Percentiles rank a stretch among this genome's conserved stretches.
These are phyloP conservation scores for Drosophila mulleri DNA, from an alignment of 2,888 invertebrate genomes.

Conservation along the genomic window DNA sequence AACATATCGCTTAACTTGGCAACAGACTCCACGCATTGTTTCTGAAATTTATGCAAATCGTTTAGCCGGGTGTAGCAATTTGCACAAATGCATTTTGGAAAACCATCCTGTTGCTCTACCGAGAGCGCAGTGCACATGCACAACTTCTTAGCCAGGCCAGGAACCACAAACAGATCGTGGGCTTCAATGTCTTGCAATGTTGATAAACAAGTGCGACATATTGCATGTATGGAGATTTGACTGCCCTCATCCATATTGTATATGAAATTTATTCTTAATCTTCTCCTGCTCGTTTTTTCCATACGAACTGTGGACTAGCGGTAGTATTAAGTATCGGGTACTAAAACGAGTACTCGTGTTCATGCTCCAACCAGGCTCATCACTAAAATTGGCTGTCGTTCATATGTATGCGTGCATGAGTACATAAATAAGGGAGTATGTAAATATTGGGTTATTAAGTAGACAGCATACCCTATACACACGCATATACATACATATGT, in stretches of 20 bases:
- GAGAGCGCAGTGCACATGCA: constrained; percentile 79
- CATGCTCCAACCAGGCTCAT: constrained; percentile 13
- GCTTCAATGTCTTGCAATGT: constrained; percentile 56
- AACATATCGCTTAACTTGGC: constrained; percentile 74
- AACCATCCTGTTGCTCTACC: constrained; percentile 80
- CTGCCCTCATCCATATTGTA: constrained; percentile 47
- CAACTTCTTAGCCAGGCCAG: constrained; percentile 80
- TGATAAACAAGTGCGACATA: constrained; percentile 82
- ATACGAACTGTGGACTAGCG: neutral
- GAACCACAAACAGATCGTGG: constrained; percentile 74
- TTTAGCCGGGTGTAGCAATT: constrained; percentile 74
- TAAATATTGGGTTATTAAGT: constrained; percentile 5
- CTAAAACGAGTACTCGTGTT: constrained; percentile 18
- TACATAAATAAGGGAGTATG: constrained; percentile 1
- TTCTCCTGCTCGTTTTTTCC: neutral
- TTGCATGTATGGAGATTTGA: constrained; percentile 57
- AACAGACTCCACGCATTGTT: constrained; percentile 74
- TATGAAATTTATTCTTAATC: neutral
- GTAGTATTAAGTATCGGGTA: constrained; percentile 9
- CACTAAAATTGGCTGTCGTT: constrained; percentile 23
- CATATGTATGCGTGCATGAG: constrained; percentile 5
- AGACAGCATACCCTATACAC: constrained; percentile 1
- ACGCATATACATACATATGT: neutral
- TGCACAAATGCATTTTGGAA: constrained; percentile 76
- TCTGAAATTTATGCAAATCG: constrained; percentile 81